Base-by-base conservation (phyloP, 2,797 vertebrate species). In the Aplochiton taeniatus region DNA sequence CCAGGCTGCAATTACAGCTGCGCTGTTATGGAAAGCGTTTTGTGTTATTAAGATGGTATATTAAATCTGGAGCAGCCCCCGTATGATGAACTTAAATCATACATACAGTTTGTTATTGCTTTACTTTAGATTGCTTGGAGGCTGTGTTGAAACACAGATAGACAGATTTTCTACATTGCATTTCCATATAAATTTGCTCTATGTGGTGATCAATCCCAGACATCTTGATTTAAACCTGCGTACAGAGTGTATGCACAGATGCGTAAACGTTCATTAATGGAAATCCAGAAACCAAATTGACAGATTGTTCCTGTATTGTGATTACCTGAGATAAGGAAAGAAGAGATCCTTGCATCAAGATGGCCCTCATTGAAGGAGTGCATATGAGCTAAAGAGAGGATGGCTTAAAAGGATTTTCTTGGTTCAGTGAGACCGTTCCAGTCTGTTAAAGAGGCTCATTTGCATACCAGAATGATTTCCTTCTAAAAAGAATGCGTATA, bases 1-100 rank as follows among this genome's bases (percentile, higher is more conserved):
- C 61, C 57, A 54, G 68, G 72, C 44, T 67, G 71, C 68, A 77
- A 77, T 79, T 81, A 83, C 66, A 60, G 56, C 63, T 50, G 62
- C 61, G 53, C 71, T 63, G 63, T 70, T 59, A 12, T 31, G 31
- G 2, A 31, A 31, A 31, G 31, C 31, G 31, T 31, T n/a, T 31
- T 31, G 31, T 31, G 31, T 31, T 31, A 31, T 31, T 31, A 31
- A 31, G 31, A 31, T 31, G 31, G 31, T 31, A 31, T 31, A 31
- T 31, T 31, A 31, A 31, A 31, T 31, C 31, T 31, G 31, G 31
- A 31, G 31, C 31, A 31, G 31, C 31, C 31, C 31, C 31, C 31
- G 6, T 31, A 6, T 31, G 31, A 31, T 31, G 31, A 31, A 31
- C 31, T 31, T 31, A 31, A 31, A 31, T 31, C 31, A 31, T 31